These are phyloP conservation scores for Eulemur coronatus DNA, from an alignment of 2,797 vertebrate species.

Conservation along the genomic window DNA sequence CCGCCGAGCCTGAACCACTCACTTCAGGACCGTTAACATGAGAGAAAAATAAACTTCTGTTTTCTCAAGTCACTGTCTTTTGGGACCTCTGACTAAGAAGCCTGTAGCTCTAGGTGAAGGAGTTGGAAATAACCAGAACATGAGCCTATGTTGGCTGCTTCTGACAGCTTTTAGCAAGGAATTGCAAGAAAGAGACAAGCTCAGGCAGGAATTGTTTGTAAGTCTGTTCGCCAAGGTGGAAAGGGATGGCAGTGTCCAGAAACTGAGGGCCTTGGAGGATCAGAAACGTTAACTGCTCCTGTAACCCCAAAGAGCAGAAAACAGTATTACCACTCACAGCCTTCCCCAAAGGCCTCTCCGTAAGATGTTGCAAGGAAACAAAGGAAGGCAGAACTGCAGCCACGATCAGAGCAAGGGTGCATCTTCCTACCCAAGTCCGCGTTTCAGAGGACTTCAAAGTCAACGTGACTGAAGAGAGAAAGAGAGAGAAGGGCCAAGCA, in stretches of 20 bases:
- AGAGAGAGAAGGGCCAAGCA: not conserved
- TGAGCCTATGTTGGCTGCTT: not conserved
- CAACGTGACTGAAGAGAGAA: not conserved
- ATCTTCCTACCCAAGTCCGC: rapidly evolving
- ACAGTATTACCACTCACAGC: not conserved
- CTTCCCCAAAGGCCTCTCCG: not conserved
- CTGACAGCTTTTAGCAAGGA: not conserved
- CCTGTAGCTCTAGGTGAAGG: not conserved
- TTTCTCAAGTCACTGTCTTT: not conserved
- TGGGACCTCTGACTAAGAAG: not conserved
- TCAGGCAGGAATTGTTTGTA: not conserved
- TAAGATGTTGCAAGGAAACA: not conserved
- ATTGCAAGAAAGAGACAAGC: not conserved
- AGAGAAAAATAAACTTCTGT: not conserved
- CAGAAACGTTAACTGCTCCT: not conserved
- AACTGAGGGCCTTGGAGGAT: not conserved
- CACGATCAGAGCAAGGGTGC: not conserved
- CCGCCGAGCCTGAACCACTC: not conserved
- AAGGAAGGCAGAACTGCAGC: not conserved
- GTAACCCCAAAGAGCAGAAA: not conserved
- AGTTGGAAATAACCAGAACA: not conserved
- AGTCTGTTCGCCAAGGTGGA: not conserved
- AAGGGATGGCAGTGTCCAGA: not conserved
- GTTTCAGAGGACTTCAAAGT: not conserved
- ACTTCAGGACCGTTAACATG: not conserved